Base-by-base conservation (phyloP, 2,113 vertebrate species). In the Psilopogon haemacephalus region DNA sequence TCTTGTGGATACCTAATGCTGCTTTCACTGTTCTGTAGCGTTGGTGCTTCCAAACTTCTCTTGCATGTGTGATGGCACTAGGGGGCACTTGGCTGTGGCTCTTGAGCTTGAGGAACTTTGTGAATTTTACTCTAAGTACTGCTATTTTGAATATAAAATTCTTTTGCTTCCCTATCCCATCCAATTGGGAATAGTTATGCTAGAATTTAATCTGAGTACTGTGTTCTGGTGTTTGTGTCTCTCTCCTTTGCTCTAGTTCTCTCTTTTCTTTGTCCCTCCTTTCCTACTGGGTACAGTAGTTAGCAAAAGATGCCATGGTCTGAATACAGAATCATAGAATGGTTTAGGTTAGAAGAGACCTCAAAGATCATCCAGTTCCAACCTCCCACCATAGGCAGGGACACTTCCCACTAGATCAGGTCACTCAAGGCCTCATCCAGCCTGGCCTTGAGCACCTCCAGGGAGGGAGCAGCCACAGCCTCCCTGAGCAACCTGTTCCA, bases 161-260 rank as follows among this genome's bases (percentile, higher is more conserved):
- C 27, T 26, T 69, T 93, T 74, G 17, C 12, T 50, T 50, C 26
- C 24, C 30, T 37, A 84, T 56, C 46, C 54, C 68, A 0, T 42
- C 20, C 70, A 50, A 84, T 24, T 9, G 9, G 64, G 33, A 86
- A 19, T 8, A 46, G 6, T 79, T 80, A 15, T 95, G 54, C 62
- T 13, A 33, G 33, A 10, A 9, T 11, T 80, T 93, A 79, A 44
- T 77, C n/a, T 54, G 35, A 46, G 20, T 52, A 92, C 11, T 28
- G 0, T n/a, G 5, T 65, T 0, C 0, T 37, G 35, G 12, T 33
- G 0, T 75, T 71, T 62, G 8, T 67, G 23, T 42, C 5, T 60
- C 4, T 33, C 0, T 63, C 1, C 46, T 2, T 46, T 62, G 12
- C 32, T 50, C 16, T 72, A 8, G 20, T 74, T 72, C 65, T 60